Evolutionary conservation across 1,140 invertebrate genomes (phyloP), one percentile per base, ranked within the genome.

Genomic region (Charaxes varanes): DNA sequence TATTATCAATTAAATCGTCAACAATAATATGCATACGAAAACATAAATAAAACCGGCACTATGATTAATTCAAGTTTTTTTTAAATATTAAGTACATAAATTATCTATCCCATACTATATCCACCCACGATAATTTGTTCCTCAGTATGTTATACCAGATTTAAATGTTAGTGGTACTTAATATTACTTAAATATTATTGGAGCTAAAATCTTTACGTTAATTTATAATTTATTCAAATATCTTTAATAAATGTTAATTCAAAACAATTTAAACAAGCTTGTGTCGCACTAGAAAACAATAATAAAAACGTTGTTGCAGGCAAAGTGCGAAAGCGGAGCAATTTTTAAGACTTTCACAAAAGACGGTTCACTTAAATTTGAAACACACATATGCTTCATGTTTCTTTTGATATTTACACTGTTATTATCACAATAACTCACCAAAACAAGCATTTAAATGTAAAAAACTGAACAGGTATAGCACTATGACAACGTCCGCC

Each of bases 381-480:
- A 7, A 35, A 35, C 33, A n/a, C 21, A 13, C 1, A 19, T 34
- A 14, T 40, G 19, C 46, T 47, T 28, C 22, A 43, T 3, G 26
- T 44, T 27, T 7, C 31, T n/a, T 13, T 21, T 13, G 24, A 41
- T 37, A 28, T 28, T 17, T 41, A 22, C 6, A 21, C 19, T 16
- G 28, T 45, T 42, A 19, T 41, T 41, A 16, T 23, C 28, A 49
- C 27, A 38, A 52, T 53, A 52, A 63, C 67, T 67, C 40, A 83
- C 81, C 79, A 61, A 65, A 58, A 52, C 71, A 66, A 52, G 53
- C 53, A 63, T 77, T 81, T 74, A 83, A 72, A 53, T 82, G 52
- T 65, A 83, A 78, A 80, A 84, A 72, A 60, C 62, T 79, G 69
- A 81, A 79, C 64, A 84, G 67, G 69, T 72, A 84, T 74, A 65